Conservation (phyloP, 1,140 invertebrate genomes). For the Bombus vancouverensis region DNA sequence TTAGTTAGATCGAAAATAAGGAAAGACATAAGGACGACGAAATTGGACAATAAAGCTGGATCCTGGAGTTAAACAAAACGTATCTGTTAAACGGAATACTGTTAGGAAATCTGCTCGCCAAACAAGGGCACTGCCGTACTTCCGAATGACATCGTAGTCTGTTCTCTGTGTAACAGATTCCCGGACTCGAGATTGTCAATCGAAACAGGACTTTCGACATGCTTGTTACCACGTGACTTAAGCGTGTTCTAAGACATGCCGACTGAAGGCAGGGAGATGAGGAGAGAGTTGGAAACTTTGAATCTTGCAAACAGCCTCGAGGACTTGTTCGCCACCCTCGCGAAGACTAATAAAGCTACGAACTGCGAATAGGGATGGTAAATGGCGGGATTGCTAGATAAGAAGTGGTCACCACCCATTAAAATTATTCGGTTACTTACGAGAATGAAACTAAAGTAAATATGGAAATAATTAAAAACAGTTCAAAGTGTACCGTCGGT, state of each 20-base stretch:
- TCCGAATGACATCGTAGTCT: slow-evolving; percentile 8
- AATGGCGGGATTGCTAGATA: background rate
- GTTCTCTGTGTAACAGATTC: slow-evolving; percentile 7
- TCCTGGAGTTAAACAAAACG: too few relatives aligned
- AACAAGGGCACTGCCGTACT: background rate
- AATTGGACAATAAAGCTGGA: too few relatives aligned
- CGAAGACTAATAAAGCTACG: slow-evolving; percentile 29
- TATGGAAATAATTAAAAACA: background rate
- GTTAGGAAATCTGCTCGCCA: background rate
- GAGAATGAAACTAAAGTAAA: background rate
- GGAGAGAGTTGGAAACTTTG: slow-evolving; percentile 22
- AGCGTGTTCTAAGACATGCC: background rate
- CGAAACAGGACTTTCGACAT: slow-evolving; percentile 18
- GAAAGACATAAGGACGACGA: too few relatives aligned
- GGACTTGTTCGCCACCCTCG: background rate
- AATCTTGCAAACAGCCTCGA: slow-evolving; percentile 33
- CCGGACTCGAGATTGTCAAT: slow-evolving; percentile 1
- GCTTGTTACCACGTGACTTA: slow-evolving; percentile 35
- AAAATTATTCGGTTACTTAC: background rate
- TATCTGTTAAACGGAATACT: background rate
- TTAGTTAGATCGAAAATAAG: too few relatives aligned
- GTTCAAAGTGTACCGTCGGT: too few relatives aligned
- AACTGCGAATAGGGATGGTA: background rate
- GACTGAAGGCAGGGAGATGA: too few relatives aligned
- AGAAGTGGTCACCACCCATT: background rate